Base-by-base conservation (phyloP, 2,113 vertebrate genomes). In the Nettapus auritus region DNA sequence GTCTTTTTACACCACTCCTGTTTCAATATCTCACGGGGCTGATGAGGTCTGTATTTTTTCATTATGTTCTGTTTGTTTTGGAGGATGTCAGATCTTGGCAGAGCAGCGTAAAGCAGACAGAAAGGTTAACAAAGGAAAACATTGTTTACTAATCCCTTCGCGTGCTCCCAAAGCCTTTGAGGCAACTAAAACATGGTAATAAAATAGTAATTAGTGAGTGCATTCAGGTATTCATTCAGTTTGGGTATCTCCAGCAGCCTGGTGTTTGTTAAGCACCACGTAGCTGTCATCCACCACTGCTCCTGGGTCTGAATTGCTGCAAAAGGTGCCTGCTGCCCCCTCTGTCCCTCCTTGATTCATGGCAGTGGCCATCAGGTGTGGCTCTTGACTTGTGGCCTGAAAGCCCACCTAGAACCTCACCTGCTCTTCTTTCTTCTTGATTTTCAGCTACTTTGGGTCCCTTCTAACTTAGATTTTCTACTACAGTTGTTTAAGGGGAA, bases 91-190 rank as follows among this genome's bases (percentile, higher is more conserved):
- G 82, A 8, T 44, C 53, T 83, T 86, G 88, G 78, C 55, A 69
- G 60, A 86, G 77, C 81, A 62, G 82, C 38, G 25, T 15, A n/a
- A 62, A 50, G 64, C 17, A 76, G 73, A 12, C 76, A 25, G 88
- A 46, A 74, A 50, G 29, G 29, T 64, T 90, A 75, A 91, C 70
- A 95, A 94, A 93, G 67, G 67, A 77, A 85, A 93, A 71, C 2
- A 8, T 77, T 79, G 70, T 94, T 94, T 79, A 31, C 81, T 36
- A 79, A 95, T 87, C 86, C 86, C 66, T 50, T 63, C 0, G 0
- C 23, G 19, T 31, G 2, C 33, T 29, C 64, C 6, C 9, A 8
- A 33, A 66, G 12, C 6, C 0, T 15, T 9, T 25, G 48, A 52
- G 86, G 59, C 16, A 92, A 46, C 21, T 3, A 13, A 62, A 86